These are phyloP conservation scores for Yponomeuta malinellus DNA, from an alignment of 2,888 invertebrate genomes.

Conservation along the genomic window DNA sequence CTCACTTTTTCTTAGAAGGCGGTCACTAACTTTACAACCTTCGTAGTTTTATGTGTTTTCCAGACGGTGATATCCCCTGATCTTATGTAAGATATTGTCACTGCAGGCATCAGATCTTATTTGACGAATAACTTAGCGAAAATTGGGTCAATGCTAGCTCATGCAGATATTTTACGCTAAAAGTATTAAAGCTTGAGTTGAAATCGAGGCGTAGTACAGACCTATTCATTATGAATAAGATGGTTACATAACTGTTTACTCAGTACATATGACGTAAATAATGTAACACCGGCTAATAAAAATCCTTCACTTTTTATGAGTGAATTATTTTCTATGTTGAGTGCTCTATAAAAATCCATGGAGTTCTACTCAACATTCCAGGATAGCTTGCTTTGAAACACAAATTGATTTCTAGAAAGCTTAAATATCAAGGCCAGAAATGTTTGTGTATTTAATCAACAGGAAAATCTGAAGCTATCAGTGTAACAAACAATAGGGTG, in stretches of 20 bases:
- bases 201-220: too few species aligned
- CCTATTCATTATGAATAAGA: too few species aligned
- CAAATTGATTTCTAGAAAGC: not conserved
- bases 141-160: conserved; percentile 10
- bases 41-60: not conserved
- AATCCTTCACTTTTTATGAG: not conserved
- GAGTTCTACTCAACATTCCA: not conserved
- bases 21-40: not conserved
- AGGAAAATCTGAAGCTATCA: not conserved
- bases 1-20: not conserved
- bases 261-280: not conserved
- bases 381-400: not conserved
- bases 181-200: not conserved
- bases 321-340: conserved; percentile 1
- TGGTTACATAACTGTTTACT: not conserved
- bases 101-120: conserved; percentile 45
- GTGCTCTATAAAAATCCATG: conserved; percentile 6
- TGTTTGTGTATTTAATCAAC: not conserved
- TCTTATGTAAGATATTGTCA: conserved; percentile 61
- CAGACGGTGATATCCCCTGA: not conserved
- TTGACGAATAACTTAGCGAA: conserved; percentile 14
- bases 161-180: conserved; percentile 7
- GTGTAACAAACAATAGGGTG: not conserved
- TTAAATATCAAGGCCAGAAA: not conserved
- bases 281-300: not conserved